These are phyloP conservation scores for Cydia pomonella DNA, from an alignment of 1,140 invertebrate genomes.

Conservation along the genomic window DNA sequence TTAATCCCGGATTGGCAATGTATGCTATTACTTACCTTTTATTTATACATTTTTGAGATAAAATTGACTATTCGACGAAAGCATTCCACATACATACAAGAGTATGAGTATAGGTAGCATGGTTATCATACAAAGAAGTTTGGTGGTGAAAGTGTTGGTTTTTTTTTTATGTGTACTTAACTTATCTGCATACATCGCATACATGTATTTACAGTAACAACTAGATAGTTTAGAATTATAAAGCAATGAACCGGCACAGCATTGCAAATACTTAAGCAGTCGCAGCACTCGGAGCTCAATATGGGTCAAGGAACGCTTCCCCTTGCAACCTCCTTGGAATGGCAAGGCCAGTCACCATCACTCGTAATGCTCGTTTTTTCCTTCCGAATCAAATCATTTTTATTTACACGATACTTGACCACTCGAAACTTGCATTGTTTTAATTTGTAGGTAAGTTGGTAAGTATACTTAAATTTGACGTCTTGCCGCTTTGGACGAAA, in stretches of 20 bases:
- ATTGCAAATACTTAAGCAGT: slow-evolving; percentile 18
- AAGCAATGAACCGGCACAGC: neutral
- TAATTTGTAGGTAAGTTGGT: too few species aligned
- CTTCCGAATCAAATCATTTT: slow-evolving; percentile 76
- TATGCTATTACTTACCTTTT: too few species aligned
- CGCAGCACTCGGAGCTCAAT: slow-evolving; percentile 44
- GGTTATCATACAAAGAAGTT: too few species aligned
- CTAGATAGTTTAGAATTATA: neutral
- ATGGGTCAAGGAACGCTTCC: slow-evolving; percentile 73
- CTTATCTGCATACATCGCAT: neutral
- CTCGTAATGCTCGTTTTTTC: slow-evolving; percentile 59
- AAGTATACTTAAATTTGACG: neutral
- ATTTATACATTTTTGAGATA: too few species aligned
- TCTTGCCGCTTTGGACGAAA: neutral
- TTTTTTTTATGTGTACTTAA: too few species aligned
- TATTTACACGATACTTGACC: slow-evolving; percentile 74
- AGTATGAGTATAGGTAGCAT: too few species aligned
- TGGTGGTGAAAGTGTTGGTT: too few species aligned
- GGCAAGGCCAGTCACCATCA: slow-evolving; percentile 72
- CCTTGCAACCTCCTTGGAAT: slow-evolving; percentile 74
- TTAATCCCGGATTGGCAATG: too few species aligned
- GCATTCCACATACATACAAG: too few species aligned
- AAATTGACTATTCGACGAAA: too few species aligned
- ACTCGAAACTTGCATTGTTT: slow-evolving; percentile 34
- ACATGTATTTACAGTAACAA: neutral